Conservation (phyloP, 2,888 invertebrate species). For the Rhorus exstirpatorius region DNA sequence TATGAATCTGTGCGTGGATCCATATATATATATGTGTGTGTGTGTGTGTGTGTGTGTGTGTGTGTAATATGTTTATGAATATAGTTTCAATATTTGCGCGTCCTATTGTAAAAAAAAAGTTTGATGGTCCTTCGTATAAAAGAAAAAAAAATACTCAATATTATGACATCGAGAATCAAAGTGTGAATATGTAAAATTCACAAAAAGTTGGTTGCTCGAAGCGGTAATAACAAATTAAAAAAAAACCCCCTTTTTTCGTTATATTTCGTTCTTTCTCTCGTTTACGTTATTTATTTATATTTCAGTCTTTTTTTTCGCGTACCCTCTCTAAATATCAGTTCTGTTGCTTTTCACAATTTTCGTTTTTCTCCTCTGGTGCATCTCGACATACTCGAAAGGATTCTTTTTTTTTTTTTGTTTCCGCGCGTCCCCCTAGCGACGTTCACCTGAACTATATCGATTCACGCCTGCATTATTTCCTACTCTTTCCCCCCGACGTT, state of each 20-base stretch:
- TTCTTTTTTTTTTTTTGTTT: no score
- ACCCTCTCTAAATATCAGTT: slow-evolving; percentile 35
- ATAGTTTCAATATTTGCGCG: slow-evolving; percentile 43
- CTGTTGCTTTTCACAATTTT: slow-evolving; percentile 26
- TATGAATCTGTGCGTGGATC: slow-evolving; percentile 68
- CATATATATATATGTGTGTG: slow-evolving; percentile 42
- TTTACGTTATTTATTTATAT: slow-evolving; percentile 57
- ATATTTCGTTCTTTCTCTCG: slow-evolving; percentile 8
- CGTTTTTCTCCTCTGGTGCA: slow-evolving; percentile 64
- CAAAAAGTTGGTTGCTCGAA: slow-evolving; percentile 12
- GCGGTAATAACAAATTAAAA: slow-evolving; percentile 5
- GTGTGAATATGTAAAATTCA: slow-evolving; percentile 23
- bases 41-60: slow-evolving; percentile 22
- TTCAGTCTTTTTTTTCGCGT: slow-evolving; percentile 34
- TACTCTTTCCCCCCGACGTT: slow-evolving; percentile 5
- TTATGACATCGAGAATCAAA: slow-evolving; percentile 22
- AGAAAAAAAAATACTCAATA: slow-evolving; percentile 49
- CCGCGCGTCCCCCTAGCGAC: slow-evolving; percentile 34
- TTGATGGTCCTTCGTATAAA: slow-evolving; percentile 44
- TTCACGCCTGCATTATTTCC: slow-evolving; percentile 1
- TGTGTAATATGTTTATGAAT: slow-evolving; percentile 43
- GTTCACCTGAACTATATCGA: background rate
- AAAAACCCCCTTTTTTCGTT: background rate
- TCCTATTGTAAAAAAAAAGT: slow-evolving; percentile 31
- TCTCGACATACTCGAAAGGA: slow-evolving; percentile 66